Base-by-base conservation (phyloP, 2,797 vertebrate species). In the Odontamblyopus lacepedii region DNA sequence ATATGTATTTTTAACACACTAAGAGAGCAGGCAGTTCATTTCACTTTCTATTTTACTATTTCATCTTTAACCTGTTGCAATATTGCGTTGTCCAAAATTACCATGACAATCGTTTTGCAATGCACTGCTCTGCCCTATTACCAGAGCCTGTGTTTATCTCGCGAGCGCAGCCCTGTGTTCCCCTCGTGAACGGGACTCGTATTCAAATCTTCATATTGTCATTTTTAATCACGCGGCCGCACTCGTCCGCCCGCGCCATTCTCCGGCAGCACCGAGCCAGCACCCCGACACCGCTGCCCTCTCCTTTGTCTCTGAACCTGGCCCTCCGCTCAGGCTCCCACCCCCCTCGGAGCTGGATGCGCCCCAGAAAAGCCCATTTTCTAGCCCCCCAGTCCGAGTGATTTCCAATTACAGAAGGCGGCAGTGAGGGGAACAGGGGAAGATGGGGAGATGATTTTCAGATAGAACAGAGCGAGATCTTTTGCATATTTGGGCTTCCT, bases 351-450 rank as follows among this genome's bases (percentile, higher is more conserved):
- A 35, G 50, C 50, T 67, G 53, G 51, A 68, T 12, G 67, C 51
- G 8, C 13, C 30, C 23, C 57, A 30, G 59, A 60, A 69, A 44
- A 41, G 32, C 55, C 35, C 56, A 69, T 69, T 69, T 69, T 69
- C 67, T 27, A 48, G 35, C 41, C 32, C 67, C 38, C 55, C 67
- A 48, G 48, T 69, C 55, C 35, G 55, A 44, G 27, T 60, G 53
- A 69, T 69, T 69, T 69, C 38, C 67, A 57, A 69, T 69, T 69
- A 69, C 35, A n/a, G n/a, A 69, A 26, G 53, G 51, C 30, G 29
- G 23, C 67, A 11, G 57, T 67, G 72, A 19, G 44, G 50, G 65
- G 61, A 63, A 63, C 2, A 12, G 30, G 32, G 5, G 29, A 55
- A n/a, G 11, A 57, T 27, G 13, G 55, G 23, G 27, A 13, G 53